phyloP scores from a whole-genome alignment of 2,113 vertebrate genomes.

The Piprites chloris region DNA sequence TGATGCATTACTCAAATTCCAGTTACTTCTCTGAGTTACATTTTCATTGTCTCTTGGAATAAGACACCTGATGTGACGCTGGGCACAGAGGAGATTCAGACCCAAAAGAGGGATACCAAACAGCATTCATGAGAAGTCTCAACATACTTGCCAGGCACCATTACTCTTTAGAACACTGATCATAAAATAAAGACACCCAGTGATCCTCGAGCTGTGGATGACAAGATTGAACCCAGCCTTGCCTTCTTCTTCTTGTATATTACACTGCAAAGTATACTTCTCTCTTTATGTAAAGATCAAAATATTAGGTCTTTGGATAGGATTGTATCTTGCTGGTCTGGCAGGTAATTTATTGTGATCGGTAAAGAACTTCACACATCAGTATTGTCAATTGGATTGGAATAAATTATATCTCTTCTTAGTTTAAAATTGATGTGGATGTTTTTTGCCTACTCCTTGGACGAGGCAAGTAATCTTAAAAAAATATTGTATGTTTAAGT shows the following conservation, averaged over 20 bases:
- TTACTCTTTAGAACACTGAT: not conserved
- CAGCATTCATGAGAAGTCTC: not conserved
- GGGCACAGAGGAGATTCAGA: not conserved
- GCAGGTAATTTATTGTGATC: not conserved
- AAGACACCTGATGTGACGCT: not conserved
- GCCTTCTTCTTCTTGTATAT: not conserved
- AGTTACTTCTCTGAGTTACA: not conserved
- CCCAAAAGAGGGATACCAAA: not conserved
- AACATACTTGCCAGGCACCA: not conserved
- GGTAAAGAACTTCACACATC: not conserved
- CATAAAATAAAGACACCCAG: not conserved
- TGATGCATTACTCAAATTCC: not conserved
- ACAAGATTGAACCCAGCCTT: not conserved
- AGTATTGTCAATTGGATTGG: not conserved
- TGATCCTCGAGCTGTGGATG: not conserved
- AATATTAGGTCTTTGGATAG: not conserved
- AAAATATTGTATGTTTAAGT: not conserved
- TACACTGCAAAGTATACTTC: not conserved
- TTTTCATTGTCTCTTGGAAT: not conserved
- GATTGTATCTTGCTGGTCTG: not conserved
- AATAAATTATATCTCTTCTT: not conserved
- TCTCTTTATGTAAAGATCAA: not conserved
- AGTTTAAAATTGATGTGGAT: not conserved
- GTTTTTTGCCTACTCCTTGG: not conserved
- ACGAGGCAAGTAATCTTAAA: not conserved